Evolutionary conservation across 2,888 invertebrate species (phyloP), one percentile per base, ranked within the genome.

Genomic region (Catocala fraxini): DNA sequence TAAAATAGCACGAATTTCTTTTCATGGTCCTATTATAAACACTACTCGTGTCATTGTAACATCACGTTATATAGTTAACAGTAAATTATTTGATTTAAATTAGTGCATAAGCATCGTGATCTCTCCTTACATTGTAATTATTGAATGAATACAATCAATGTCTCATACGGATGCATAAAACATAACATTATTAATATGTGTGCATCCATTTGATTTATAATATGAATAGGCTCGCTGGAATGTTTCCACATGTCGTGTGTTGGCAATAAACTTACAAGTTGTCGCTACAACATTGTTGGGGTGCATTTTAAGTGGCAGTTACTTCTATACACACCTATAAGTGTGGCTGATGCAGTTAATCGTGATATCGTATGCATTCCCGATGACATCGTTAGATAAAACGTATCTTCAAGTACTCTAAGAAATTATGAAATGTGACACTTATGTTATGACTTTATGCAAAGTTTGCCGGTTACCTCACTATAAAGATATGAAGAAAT

Each of bases 241-340:
- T 48, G 51, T 52, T 11, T 39, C 15, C 41, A 42, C 52, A 10
- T 41, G 25, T 33, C 35, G 35, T 39, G 7, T 34, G 33, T 41
- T 33, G 33, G 33, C 13, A 33, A 34, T 48, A 41, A 53, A 12
- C 25, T 53, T 43, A 48, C 41, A 34, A 53, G 25, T 13, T 51
- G 57, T 43, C 52, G 39, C 10, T 48, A 39, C 42, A 33, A 53
- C 52, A 43, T 33, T 43, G 52, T 53, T 41, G 7, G 10, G 5
- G 15, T 15, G 51, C 41, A 52, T 52, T 13, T 34, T 52, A 39
- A 42, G 13, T 52, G 15, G 41, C 35, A 39, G 12, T 12, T 51
- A 51, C n/a, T 39, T 51, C 12, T 43, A 10, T 9, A 35, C 35
- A 51, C 35, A 51, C 9, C 41, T 51, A 15, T 4, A 5, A 34